Evolutionary conservation across 37 sponge, comb jelly and placozoan species (phyloP).

Genomic region (Amphimedon queenslandica): DNA sequence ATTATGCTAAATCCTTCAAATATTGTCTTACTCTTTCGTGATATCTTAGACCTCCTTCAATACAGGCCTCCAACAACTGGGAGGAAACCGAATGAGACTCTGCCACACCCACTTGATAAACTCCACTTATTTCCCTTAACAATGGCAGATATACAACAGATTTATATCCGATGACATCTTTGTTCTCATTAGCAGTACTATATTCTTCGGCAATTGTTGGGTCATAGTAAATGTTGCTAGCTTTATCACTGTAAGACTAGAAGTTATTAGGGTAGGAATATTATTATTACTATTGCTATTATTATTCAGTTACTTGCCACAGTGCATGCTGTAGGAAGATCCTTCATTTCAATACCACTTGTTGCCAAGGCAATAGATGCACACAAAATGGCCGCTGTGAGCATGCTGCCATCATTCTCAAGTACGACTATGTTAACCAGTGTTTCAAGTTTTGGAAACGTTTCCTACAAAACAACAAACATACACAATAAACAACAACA

Average conservation of each 20-base stretch:
- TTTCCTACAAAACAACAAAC: slow-evolving; percentile 12
- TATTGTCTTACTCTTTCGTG: slow-evolving; percentile 37
- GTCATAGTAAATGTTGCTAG: not conserved
- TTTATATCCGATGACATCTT: slow-evolving; percentile 7
- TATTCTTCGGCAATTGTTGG: not conserved
- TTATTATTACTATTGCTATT: not conserved
- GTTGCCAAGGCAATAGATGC: slow-evolving; percentile 40
- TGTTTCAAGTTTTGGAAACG: slow-evolving; percentile 53
- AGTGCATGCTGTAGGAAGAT: slow-evolving; percentile 53
- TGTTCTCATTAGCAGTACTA: not conserved
- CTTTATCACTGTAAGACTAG: too few species aligned
- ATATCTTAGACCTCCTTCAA: slow-evolving; percentile 49
- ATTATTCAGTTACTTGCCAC: slow-evolving; percentile 26
- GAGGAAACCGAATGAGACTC: not conserved
- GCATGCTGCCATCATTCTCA: slow-evolving; percentile 51
- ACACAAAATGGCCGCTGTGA: slow-evolving; percentile 43
- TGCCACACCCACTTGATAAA: slow-evolving; percentile 33
- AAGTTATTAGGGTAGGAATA: too few species aligned
- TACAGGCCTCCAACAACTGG: slow-evolving; percentile 26
- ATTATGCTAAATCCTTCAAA: not conserved
- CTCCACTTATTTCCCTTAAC: slow-evolving; percentile 28
- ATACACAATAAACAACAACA: not conserved
- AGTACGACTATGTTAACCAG: slow-evolving; percentile 40
- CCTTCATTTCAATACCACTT: slow-evolving; percentile 51
- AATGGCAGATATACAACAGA: slow-evolving; percentile 46